phyloP scores from a whole-genome alignment of 2,797 vertebrate species.

The Parauchenoglanis ngamensis region DNA sequence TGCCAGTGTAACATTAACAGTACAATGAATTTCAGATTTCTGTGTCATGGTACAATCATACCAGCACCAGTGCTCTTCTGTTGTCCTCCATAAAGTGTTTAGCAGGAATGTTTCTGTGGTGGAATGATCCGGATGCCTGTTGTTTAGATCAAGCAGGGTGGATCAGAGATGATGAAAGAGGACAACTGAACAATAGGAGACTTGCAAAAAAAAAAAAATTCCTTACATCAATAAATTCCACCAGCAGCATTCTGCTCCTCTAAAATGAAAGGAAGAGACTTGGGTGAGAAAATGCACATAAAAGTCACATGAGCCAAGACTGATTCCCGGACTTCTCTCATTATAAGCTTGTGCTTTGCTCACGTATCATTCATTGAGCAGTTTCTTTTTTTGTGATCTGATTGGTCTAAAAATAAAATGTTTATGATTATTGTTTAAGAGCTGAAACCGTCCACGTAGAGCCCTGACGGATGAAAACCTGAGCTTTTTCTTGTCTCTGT shows the following conservation, averaged over 20 bases:
- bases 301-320: neutral
- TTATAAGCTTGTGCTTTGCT: neutral
- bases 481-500: neutral
- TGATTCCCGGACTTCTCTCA: neutral
- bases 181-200: conserved; percentile 32
- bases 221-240: neutral
- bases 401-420: neutral
- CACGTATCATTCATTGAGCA: neutral
- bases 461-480: neutral
- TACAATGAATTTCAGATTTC: neutral
- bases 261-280: neutral
- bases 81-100: neutral
- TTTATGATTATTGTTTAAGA: neutral
- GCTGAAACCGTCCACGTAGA: neutral
- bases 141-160: conserved; percentile 32
- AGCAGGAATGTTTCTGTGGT: neutral
- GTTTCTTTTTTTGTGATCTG: neutral
- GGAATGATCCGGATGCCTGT: conserved; percentile 22
- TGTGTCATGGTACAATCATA: neutral
- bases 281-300: conserved; percentile 10
- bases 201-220: neutral
- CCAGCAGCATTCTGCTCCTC: no score
- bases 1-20: neutral
- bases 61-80: neutral
- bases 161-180: conserved; percentile 19